Percentiles rank a stretch among this genome's conserved stretches.
These are phyloP conservation scores for Chaetodon trifasciatus DNA, from an alignment of 2,797 vertebrate genomes.

Conservation along the genomic window DNA sequence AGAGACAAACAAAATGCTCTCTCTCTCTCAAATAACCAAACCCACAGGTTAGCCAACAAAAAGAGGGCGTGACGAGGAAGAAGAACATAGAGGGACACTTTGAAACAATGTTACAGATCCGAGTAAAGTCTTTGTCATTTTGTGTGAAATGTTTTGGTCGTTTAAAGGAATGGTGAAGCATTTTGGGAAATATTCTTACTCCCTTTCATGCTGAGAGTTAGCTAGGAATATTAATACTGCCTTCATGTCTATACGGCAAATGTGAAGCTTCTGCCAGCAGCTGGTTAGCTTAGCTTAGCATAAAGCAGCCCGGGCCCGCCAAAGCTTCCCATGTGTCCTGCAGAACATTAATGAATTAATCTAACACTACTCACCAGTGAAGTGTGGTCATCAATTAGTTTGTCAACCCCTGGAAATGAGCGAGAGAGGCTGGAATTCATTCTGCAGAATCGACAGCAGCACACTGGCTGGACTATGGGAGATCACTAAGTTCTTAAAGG, in stretches of 20 bases:
- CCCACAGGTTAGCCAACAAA: slow-evolving; percentile 62
- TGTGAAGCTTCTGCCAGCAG: background rate
- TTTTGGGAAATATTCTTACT: too few species aligned
- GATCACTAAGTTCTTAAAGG: too few species aligned
- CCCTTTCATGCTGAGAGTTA: background rate
- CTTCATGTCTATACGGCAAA: background rate
- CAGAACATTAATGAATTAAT: too few species aligned
- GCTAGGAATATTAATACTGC: background rate
- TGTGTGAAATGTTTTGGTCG: background rate
- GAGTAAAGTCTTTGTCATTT: too few species aligned
- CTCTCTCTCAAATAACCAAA: slow-evolving; percentile 44
- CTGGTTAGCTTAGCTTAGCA: background rate
- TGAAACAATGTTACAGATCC: slow-evolving; percentile 10
- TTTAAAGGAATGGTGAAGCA: background rate
- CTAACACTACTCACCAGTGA: too few species aligned
- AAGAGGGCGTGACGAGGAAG: slow-evolving; percentile 23
- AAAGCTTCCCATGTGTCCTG: too few species aligned
- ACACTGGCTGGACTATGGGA: too few species aligned
- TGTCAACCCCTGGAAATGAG: too few species aligned
- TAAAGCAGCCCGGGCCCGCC: too few species aligned
- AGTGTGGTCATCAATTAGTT: too few species aligned
- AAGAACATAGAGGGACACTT: background rate
- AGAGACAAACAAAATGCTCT: slow-evolving; percentile 59
- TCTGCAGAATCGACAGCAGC: too few species aligned
- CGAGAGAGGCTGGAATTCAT: too few species aligned